Evolutionary conservation across 2,113 vertebrate species (phyloP).

Genomic region (Alectura lathami): DNA sequence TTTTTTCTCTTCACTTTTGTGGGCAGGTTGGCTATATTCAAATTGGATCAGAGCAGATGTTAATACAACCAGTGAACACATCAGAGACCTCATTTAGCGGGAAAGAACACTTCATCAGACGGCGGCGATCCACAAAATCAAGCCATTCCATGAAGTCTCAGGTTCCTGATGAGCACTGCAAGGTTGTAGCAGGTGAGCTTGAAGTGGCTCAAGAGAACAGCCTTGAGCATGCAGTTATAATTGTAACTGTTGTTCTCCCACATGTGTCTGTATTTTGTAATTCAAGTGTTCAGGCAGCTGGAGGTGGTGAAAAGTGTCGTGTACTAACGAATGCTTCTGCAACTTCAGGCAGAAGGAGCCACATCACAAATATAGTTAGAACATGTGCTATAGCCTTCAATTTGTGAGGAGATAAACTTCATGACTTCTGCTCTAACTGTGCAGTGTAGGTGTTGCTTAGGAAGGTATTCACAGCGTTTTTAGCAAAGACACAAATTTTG

Average conservation of each 20-base stretch:
- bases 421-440: neutral
- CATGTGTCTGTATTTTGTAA: neutral
- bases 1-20: constrained; percentile 16
- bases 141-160: neutral
- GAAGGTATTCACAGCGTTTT: neutral
- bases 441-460: neutral
- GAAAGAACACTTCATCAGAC: constrained; percentile 83
- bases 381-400: fast-evolving
- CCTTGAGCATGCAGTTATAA: neutral
- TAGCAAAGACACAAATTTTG: neutral
- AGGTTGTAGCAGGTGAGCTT: constrained; percentile 84
- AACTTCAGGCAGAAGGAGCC: neutral
- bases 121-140: constrained; percentile 61
- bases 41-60: constrained; percentile 82
- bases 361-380: neutral
- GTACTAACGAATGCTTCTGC: neutral
- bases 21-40: constrained; percentile 90
- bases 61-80: constrained; percentile 85
- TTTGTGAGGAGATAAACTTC: neutral
- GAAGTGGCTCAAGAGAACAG: neutral
- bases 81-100: constrained; percentile 77
- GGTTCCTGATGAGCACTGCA: constrained; percentile 69
- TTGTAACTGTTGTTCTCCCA: neutral
- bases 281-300: neutral
- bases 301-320: neutral